Percentiles rank a stretch among this genome's conserved stretches.
Conservation (phyloP, 1,140 invertebrate genomes). For the Dreissena polymorpha region DNA sequence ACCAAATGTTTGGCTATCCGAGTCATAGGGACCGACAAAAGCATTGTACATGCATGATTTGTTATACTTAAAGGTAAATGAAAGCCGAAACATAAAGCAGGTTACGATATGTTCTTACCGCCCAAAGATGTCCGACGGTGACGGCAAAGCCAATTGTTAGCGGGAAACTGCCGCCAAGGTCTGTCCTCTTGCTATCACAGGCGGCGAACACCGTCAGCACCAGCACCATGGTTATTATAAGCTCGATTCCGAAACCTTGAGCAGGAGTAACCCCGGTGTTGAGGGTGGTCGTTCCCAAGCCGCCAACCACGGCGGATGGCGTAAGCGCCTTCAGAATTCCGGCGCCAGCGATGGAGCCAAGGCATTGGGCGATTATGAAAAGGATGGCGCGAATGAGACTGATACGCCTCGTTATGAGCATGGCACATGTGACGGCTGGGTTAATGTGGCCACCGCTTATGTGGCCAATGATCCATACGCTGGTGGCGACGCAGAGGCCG, state of each 20-base stretch:
- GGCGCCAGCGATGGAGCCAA: conserved; percentile 90
- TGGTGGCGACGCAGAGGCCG: conserved; percentile 75
- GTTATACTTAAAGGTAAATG: neutral
- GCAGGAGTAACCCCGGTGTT: conserved; percentile 24
- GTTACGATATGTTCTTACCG: conserved; percentile 69
- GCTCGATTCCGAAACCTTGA: conserved; percentile 91
- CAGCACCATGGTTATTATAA: conserved; percentile 92
- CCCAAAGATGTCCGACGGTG: conserved; percentile 91
- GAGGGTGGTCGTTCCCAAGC: conserved; percentile 83
- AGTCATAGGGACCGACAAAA: neutral
- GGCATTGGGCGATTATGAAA: conserved; percentile 76
- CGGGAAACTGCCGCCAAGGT: conserved; percentile 92
- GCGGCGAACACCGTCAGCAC: conserved; percentile 94
- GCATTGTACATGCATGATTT: neutral
- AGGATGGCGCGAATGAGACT: conserved; percentile 72
- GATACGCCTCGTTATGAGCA: conserved; percentile 81
- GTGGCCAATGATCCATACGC: conserved; percentile 85
- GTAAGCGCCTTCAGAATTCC: conserved; percentile 83
- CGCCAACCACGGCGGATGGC: conserved; percentile 82
- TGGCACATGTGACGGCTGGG: conserved; percentile 90
- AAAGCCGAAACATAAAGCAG: neutral
- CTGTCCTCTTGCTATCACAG: conserved; percentile 88
- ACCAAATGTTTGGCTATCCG: too few relatives aligned
- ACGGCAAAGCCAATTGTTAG: conserved; percentile 89
- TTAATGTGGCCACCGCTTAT: conserved; percentile 95